Evolutionary conservation across 2,797 vertebrate species (phyloP), one percentile per base, ranked within the genome.

Genomic region (Sebastes steindachneri): DNA sequence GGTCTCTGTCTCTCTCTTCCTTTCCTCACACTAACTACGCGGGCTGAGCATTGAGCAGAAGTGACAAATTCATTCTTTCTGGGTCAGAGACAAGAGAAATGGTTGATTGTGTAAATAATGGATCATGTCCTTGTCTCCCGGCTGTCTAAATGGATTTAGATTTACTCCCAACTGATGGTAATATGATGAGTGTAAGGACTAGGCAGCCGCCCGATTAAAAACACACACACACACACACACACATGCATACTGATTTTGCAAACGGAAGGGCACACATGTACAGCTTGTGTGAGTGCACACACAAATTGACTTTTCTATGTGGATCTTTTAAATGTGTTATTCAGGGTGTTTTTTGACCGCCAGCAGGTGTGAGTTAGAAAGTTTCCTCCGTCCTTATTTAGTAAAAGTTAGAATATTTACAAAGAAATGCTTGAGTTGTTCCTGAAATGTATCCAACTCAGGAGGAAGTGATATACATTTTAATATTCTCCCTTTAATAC

Each of bases 21-120:
- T 53, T 15, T 71, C 14, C 37, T 28, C 64, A 15, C 55, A 51
- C n/a, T 59, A 77, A 67, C 51, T 64, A 74, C 2, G 28, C n/a
- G 2, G 26, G 35, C 77, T 51, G 59, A 84, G 74, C 35, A 12
- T 28, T 41, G 69, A 86, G 80, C 70, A 81, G 19, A 85, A 86
- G 68, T 84, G 77, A 88, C 84, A 88, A 87, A 90, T 84, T 81
- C 62, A 87, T 91, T 93, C 59, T 89, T 90, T 92, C 85, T 87
- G 86, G 90, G 88, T 91, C 88, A 91, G 54, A 87, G 88, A 91
- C 9, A 8, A 84, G 70, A 86, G 71, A 83, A 85, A 88, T 72
- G 74, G 53, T 79, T 90, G 82, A 88, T 88, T 70, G 75, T 90
- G 91, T 88, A 92, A 92, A 93, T 92, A 92, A 86, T 73, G 78